These are phyloP conservation scores for Patagioenas fasciata DNA, from an alignment of 2,113 vertebrate species.

Conservation along the genomic window DNA sequence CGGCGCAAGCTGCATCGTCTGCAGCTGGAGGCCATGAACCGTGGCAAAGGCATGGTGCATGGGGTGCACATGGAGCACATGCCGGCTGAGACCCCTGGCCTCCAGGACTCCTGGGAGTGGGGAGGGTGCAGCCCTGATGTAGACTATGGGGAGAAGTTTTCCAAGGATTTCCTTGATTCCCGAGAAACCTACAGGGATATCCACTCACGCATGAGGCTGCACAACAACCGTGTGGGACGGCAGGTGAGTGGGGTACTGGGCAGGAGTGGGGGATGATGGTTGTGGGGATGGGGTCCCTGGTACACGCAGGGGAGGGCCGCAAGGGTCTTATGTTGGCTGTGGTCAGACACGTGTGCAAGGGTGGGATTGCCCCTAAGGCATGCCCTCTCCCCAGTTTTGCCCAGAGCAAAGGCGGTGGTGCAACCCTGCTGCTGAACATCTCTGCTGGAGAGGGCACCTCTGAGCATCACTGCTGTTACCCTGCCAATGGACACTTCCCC, in stretches of 20 bases:
- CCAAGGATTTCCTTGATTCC: constrained; percentile 95
- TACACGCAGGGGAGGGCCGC: fast-evolving
- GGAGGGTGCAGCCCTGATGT: constrained; percentile 97
- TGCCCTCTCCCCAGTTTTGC: neutral
- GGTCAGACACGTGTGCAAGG: fast-evolving
- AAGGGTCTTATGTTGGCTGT: neutral
- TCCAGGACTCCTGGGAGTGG: constrained; percentile 99
- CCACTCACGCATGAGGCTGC: constrained; percentile 96
- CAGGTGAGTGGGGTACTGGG: constrained; percentile 81
- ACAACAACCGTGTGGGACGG: constrained; percentile 96
- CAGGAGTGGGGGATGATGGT: fast-evolving
- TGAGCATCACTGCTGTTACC: neutral
- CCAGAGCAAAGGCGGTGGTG: neutral
- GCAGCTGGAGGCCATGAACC: constrained; percentile 94
- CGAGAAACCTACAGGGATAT: constrained; percentile 96
- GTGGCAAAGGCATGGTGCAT: constrained; percentile 94
- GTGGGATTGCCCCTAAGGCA: neutral
- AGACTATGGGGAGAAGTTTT: constrained; percentile 97
- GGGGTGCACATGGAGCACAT: constrained; percentile 92
- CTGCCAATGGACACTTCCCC: neutral
- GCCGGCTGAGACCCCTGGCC: constrained; percentile 82
- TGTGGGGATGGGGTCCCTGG: neutral
- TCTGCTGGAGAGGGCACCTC: neutral
- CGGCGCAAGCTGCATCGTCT: constrained; percentile 90
- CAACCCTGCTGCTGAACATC: neutral